Conservation (phyloP, 2,797 vertebrate species). For the Melanotaenia nigrans region DNA sequence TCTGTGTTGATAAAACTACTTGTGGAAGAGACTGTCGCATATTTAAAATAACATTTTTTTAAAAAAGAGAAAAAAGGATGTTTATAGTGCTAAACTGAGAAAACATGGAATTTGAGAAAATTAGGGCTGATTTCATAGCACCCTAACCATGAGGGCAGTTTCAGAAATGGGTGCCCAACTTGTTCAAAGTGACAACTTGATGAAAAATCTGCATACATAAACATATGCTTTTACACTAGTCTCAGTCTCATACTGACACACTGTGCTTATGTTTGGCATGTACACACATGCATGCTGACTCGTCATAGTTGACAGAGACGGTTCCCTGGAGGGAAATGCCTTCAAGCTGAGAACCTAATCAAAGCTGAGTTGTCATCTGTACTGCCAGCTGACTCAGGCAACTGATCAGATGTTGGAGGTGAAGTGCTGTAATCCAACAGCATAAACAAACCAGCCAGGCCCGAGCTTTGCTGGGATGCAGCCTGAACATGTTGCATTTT, state of each 20-base stretch:
- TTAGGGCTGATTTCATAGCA: too few relatives aligned
- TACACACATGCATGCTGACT: conserved; percentile 3
- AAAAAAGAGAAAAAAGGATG: too few relatives aligned
- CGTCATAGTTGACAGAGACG: conserved; percentile 29
- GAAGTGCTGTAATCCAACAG: conserved; percentile 53
- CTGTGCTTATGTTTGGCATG: neutral
- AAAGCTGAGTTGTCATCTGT: conserved; percentile 56
- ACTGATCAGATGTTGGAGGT: conserved; percentile 63
- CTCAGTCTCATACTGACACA: neutral
- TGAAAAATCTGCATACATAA: conserved; percentile 23
- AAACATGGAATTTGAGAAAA: too few relatives aligned
- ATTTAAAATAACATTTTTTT: neutral
- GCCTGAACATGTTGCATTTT: conserved; percentile 45
- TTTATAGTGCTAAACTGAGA: too few relatives aligned
- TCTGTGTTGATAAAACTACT: neutral
- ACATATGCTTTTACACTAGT: neutral
- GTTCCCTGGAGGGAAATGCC: conserved; percentile 37
- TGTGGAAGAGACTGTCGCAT: neutral
- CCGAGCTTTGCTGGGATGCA: conserved; percentile 15
- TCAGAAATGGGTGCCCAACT: conserved; percentile 6
- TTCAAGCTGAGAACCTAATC: conserved; percentile 58
- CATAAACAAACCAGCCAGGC: conserved; percentile 44
- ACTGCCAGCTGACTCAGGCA: conserved; percentile 42
- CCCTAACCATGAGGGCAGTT: neutral
- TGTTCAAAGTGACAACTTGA: conserved; percentile 6